Evolutionary conservation across 37 sponge, comb jelly and placozoan species (phyloP).

Genomic region (Petrosia ficiformis): DNA sequence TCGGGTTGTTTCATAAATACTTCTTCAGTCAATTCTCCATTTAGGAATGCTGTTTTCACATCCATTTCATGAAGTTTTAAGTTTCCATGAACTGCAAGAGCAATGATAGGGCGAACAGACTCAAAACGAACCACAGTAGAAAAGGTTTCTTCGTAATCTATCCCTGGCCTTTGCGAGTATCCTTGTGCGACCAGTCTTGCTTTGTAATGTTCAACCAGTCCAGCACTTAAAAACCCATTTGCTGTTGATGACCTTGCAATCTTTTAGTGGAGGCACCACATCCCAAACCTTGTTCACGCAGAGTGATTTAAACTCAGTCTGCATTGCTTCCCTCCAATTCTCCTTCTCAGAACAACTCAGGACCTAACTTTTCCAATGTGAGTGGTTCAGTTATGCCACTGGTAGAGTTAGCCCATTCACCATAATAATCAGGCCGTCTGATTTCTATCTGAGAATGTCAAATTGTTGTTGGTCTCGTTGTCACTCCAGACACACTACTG

Average conservation of each 20-base stretch:
- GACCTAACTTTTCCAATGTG: background rate
- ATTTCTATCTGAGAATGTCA: too few relatives aligned
- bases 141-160: conserved; percentile 41
- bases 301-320: conserved; percentile 1
- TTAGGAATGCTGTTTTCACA: conserved; percentile 29
- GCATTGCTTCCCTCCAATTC: conserved; percentile 20
- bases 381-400: conserved; percentile 10
- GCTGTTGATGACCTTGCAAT: background rate
- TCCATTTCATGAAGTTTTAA: conserved; percentile 25
- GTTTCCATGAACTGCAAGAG: conserved; percentile 12
- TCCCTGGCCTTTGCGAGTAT: conserved; percentile 27
- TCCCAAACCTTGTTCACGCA: conserved; percentile 13
- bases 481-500: background rate
- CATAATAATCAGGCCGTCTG: conserved; percentile 15
- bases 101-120: conserved; percentile 30
- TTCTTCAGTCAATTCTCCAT: conserved; percentile 20
- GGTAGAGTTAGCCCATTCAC: background rate
- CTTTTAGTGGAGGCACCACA: background rate
- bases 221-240: conserved; percentile 22
- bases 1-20: conserved; percentile 29
- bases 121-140: conserved; percentile 28
- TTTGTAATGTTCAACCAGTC: conserved; percentile 7
- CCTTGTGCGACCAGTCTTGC: conserved; percentile 30
- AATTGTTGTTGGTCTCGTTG: conserved; percentile 7
- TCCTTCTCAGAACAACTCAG: conserved; percentile 13